These are phyloP conservation scores for Amyelois transitella DNA, from an alignment of 1,140 invertebrate species.

Conservation along the genomic window DNA sequence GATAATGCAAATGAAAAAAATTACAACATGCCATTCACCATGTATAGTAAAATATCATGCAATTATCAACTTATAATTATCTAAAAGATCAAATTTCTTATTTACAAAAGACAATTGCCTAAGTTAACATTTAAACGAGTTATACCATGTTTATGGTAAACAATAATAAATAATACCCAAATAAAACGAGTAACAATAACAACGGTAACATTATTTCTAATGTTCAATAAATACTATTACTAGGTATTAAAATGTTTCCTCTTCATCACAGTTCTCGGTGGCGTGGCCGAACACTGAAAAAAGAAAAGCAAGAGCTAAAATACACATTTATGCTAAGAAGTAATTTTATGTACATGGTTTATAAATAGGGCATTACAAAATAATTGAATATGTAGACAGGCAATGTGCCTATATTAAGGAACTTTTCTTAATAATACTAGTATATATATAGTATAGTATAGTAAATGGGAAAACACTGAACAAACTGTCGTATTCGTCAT, in stretches of 20 bases:
- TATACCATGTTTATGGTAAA: constrained; percentile 52
- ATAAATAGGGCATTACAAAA: no score
- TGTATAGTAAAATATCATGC: constrained; percentile 45
- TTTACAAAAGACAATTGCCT: constrained; percentile 56
- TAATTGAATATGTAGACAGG: no score
- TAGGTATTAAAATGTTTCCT: constrained; percentile 84
- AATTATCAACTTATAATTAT: constrained; percentile 34
- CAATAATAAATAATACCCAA: constrained; percentile 63
- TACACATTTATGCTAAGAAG: no score
- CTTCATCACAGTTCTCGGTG: constrained; percentile 86
- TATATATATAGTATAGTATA: no score
- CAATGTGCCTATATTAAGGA: no score
- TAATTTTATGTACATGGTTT: no score
- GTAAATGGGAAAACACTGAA: no score
- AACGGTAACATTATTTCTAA: constrained; percentile 65
- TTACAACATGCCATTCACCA: constrained; percentile 36
- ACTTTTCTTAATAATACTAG: no score
- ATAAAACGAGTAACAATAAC: constrained; percentile 63
- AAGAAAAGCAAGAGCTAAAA: constrained; percentile 27
- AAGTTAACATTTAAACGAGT: constrained; percentile 46
- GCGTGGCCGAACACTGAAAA: constrained; percentile 86
- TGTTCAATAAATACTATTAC: constrained; percentile 44
- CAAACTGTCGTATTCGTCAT: no score
- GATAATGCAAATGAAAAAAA: constrained; percentile 59
- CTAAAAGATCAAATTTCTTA: constrained; percentile 48